Evolutionary conservation across 2,113 vertebrate genomes (phyloP).

Genomic region (Epinephelus fuscoguttatus): DNA sequence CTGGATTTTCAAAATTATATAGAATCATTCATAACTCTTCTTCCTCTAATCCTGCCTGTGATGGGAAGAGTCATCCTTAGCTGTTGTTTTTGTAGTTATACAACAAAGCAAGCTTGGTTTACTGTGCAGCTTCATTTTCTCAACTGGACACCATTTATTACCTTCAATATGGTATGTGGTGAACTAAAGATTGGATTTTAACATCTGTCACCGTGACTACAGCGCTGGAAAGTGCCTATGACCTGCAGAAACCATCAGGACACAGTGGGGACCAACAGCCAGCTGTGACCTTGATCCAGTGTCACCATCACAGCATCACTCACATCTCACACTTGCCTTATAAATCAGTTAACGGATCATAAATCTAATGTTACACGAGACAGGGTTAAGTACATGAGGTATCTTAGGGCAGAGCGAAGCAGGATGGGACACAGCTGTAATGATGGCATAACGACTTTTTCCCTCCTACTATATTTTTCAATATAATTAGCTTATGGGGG

Average conservation of each 20-base stretch:
- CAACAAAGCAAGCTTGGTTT: neutral
- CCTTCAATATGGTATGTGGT: neutral
- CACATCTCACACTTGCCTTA: conserved; percentile 14
- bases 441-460: neutral
- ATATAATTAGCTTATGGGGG: neutral
- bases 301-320: neutral
- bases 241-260: neutral
- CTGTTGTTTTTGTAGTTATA: neutral
- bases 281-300: conserved; percentile 44
- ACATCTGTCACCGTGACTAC: conserved; percentile 13
- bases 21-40: too few relatives aligned
- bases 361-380: conserved; percentile 1
- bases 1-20: too few relatives aligned
- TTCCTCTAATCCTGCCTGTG: too few relatives aligned
- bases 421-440: neutral
- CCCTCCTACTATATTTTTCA: too few relatives aligned
- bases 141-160: neutral
- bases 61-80: too few relatives aligned
- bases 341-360: conserved; percentile 18
- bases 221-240: neutral
- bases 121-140: neutral
- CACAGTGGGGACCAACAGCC: neutral
- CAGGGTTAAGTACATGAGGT: neutral
- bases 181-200: conserved; percentile 11
- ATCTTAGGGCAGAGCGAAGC: neutral